Conservation (phyloP, 2,888 invertebrate genomes). For the Teleiodes luculella region DNA sequence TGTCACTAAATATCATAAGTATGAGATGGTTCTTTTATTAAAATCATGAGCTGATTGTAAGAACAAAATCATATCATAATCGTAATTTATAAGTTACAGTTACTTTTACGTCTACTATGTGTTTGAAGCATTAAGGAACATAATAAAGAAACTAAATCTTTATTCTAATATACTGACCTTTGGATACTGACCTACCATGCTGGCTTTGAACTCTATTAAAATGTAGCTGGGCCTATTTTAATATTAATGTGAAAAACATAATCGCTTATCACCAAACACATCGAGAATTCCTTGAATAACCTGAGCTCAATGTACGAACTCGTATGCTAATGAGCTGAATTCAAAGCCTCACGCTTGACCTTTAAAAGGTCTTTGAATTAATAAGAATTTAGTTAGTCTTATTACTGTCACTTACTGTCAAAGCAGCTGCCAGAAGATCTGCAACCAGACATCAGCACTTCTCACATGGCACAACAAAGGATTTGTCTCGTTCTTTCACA, state of each 20-base stretch:
- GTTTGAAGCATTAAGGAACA: background rate
- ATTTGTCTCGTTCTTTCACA: constrained; percentile 34
- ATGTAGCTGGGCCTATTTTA: constrained; percentile 1
- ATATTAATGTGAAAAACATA: constrained; percentile 26
- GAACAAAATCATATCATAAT: too few species aligned
- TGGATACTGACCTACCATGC: background rate
- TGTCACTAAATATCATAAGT: too few species aligned
- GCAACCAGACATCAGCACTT: constrained; percentile 45
- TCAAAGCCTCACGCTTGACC: constrained; percentile 4
- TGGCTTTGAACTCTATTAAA: constrained; percentile 10
- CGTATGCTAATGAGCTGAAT: background rate
- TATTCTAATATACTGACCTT: constrained; percentile 12
- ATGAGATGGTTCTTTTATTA: too few species aligned
- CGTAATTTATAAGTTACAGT: too few species aligned
- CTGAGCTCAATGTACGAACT: background rate
- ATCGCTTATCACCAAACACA: constrained; percentile 35
- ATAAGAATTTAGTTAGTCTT: constrained; percentile 11
- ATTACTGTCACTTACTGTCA: constrained; percentile 49
- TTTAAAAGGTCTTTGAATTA: background rate
- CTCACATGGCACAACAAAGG: constrained; percentile 54
- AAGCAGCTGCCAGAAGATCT: constrained; percentile 57
- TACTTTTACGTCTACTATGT: background rate
- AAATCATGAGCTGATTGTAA: too few species aligned
- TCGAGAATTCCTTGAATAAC: constrained; percentile 27
- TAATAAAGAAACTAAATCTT: background rate